Conservation (phyloP, 2,888 invertebrate species). For the Cartodere bifasciata region DNA sequence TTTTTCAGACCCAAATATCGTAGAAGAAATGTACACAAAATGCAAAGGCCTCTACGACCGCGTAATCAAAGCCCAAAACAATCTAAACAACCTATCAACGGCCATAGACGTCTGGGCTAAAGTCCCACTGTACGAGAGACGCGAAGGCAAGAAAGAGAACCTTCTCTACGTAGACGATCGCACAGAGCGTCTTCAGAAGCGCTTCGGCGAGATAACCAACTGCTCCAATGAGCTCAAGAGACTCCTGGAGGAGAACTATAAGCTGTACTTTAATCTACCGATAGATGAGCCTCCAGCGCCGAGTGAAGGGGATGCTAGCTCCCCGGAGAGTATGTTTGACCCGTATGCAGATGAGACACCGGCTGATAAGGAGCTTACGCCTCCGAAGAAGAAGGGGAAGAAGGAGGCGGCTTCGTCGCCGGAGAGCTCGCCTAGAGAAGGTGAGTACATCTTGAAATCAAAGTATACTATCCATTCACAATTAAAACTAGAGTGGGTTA, state of each 20-base stretch:
- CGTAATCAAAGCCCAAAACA: constrained; percentile 52
- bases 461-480: too few species aligned
- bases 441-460: too few species aligned
- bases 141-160: constrained; percentile 46
- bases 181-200: constrained; percentile 38
- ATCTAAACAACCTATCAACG: constrained; percentile 43
- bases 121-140: constrained; percentile 61
- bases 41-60: constrained; percentile 61
- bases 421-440: too few species aligned
- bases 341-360: constrained; percentile 8
- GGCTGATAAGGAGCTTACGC: too few species aligned
- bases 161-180: constrained; percentile 45
- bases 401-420: too few species aligned
- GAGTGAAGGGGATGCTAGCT: constrained; percentile 7
- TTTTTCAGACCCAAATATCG: constrained; percentile 26
- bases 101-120: constrained; percentile 60
- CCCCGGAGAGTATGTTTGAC: constrained; percentile 1
- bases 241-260: constrained; percentile 51
- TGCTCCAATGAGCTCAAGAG: constrained; percentile 45
- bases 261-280: constrained; percentile 53
- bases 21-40: constrained; percentile 51
- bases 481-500: too few species aligned
- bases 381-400: constrained; percentile 11
- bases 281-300: constrained; percentile 13
- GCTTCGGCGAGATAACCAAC: constrained; percentile 37